Percentiles rank a stretch among this genome's conserved stretches.
phyloP scores from a whole-genome alignment of 2,888 invertebrate species.

The Cerastoderma edule region DNA sequence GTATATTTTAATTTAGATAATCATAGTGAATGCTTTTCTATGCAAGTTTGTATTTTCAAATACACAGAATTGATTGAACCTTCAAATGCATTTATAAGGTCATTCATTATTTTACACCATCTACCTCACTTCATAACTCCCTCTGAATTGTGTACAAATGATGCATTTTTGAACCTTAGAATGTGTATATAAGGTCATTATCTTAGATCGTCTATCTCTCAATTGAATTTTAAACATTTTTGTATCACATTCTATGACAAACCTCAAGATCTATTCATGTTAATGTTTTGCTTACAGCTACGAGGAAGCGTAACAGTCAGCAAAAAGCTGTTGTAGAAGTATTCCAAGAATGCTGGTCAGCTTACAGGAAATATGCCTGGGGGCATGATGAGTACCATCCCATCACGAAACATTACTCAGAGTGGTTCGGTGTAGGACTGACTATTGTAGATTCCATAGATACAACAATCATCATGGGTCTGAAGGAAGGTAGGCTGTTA shows the following conservation, averaged over 20 bases:
- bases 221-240: background rate
- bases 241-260: background rate
- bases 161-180: too few relatives aligned
- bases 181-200: too few relatives aligned
- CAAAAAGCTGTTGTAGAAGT: conserved; percentile 94
- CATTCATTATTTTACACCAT: too few relatives aligned
- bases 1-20: too few relatives aligned
- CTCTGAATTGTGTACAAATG: too few relatives aligned
- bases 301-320: conserved; percentile 89
- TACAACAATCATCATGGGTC: conserved; percentile 97
- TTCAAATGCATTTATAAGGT: too few relatives aligned
- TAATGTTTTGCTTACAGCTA: too few relatives aligned
- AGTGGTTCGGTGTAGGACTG: conserved; percentile 98
- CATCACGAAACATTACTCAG: conserved; percentile 91
- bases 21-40: too few relatives aligned
- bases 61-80: too few relatives aligned
- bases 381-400: conserved; percentile 98
- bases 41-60: too few relatives aligned
- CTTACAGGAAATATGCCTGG: conserved; percentile 97
- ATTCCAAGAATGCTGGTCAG: conserved; percentile 96
- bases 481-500: conserved; percentile 91
- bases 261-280: too few relatives aligned
- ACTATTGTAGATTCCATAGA: conserved; percentile 98
- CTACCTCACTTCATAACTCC: too few relatives aligned
- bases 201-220: background rate